Evolutionary conservation across 2,797 vertebrate genomes (phyloP), one percentile per base, ranked within the genome.

Genomic region (Melanotaenia nigrans): DNA sequence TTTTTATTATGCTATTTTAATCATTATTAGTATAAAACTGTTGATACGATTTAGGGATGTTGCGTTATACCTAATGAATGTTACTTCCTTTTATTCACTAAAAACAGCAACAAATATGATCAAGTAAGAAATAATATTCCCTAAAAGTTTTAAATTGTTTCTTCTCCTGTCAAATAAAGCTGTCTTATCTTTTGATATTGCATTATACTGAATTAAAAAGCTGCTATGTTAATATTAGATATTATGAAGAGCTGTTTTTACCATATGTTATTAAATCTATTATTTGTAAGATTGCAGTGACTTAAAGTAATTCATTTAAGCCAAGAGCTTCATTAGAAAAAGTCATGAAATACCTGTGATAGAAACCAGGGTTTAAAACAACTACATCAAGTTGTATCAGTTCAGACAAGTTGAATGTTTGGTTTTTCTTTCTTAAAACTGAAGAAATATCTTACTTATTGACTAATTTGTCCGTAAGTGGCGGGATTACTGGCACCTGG

Each of bases 401-500:
- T 70, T 51, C 40, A 57, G 5, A 55, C 16, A 66, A 62, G 11
- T 35, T 56, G 32, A 71, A 58, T 49, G 42, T 68, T 51, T 66
- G 66, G 68, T 73, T 38, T 76, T 56, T 49, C 65, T 22, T 11
- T 11, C 38, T 81, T 54, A 61, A 56, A 77, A 33, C 38, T 71
- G 68, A 71, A 67, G 32, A 74, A 68, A 18, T 53, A 10, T 32
- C 32, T 45, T 36, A 57, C 60, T 47, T 47, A 60, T 75, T 42
- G 65, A 35, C 69, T 76, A 62, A 64, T 69, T 49, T 58, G 73
- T 71, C 69, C 64, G 53, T 59, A 68, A 30, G 71, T 63, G 65
- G 71, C 76, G 77, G 74, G 68, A 71, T 64, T 49, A 76, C 72
- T 78, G 73, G 20, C 67, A 68, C 74, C 20, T 49, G 58, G 68